Evolutionary conservation across 2,797 vertebrate genomes (phyloP), one percentile per base, ranked within the genome.

Genomic region (Ataeniobius toweri): DNA sequence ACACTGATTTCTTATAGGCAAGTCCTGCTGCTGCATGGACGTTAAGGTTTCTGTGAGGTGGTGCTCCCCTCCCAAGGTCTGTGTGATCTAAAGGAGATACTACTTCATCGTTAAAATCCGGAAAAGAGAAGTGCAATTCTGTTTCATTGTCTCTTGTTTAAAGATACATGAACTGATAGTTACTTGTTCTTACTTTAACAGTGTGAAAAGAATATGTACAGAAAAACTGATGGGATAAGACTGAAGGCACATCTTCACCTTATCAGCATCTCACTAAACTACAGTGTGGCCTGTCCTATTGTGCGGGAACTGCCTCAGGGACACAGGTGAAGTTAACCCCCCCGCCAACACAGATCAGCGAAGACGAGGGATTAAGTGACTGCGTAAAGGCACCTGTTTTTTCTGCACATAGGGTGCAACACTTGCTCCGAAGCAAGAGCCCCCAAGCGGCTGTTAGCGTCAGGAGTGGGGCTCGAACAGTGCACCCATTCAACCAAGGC

Each of bases 341-440:
- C 82, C 75, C 73, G 71, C 51, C 74, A 3, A 80, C 86, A 55
- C 89, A 81, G 75, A 61, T 84, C 67, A 77, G 79, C 31, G 82
- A 85, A 63, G 70, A 77, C 51, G 80, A 79, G 78, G 85, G 85
- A 87, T 89, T 90, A 90, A 86, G 83, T 77, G 85, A 84, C 87
- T 86, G 85, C 86, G 87, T 82, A 56, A 78, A 82, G 85, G 78
- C 95, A 96, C 95, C 95, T 96, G 95, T 96, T 94, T 85, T 85
- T 89, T 90, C 78, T 84, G 86, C 90, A 90, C 93, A 93, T 80
- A 68, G 87, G 87, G 86, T 68, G 79, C 83, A 87, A 94, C 94
- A 95, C 90, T 95, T 95, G 95, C 88, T 92, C 82, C 1, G 65
- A 86, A 85, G 88, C 86, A 55, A 89, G 53, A 84, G 86, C 86